Percentiles rank a stretch among this genome's conserved stretches.
These are phyloP conservation scores for Smittia sp. DNA, from an alignment of 2,888 invertebrate species.

Conservation along the genomic window DNA sequence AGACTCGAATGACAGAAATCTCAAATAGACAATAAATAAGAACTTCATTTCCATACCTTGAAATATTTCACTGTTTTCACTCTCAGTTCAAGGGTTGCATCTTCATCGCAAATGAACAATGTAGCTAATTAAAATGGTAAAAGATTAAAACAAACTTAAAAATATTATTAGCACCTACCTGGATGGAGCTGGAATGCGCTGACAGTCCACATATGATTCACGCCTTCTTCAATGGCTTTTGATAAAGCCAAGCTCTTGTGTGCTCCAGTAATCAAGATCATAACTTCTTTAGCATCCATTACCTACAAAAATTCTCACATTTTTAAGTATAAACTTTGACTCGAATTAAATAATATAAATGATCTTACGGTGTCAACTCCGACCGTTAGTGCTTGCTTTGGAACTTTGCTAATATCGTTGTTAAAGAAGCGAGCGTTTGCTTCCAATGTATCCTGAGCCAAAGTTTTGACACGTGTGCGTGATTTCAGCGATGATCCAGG, in stretches of 20 bases:
- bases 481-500: constrained; percentile 96
- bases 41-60: constrained; percentile 61
- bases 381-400: constrained; percentile 92
- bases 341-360: too few species aligned
- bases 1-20: not conserved
- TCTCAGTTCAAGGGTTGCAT: constrained; percentile 92
- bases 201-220: constrained; percentile 99
- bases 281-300: constrained; percentile 96
- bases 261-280: constrained; percentile 95
- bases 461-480: constrained; percentile 91
- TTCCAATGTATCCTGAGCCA: constrained; percentile 93
- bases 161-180: too few species aligned
- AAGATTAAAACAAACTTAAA: too few species aligned
- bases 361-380: constrained; percentile 98
- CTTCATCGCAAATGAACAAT: constrained; percentile 95
- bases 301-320: too few species aligned
- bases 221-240: constrained; percentile 97
- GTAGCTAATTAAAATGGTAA: constrained; percentile 83
- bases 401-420: constrained; percentile 90
- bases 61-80: constrained; percentile 99
- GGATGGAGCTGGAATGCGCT: constrained; percentile 74
- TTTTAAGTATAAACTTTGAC: too few species aligned
- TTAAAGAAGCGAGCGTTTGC: constrained; percentile 98
- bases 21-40: not conserved
- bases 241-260: constrained; percentile 96